These are phyloP conservation scores for Melipona bicolor DNA, from an alignment of 2,888 invertebrate species.

Conservation along the genomic window DNA sequence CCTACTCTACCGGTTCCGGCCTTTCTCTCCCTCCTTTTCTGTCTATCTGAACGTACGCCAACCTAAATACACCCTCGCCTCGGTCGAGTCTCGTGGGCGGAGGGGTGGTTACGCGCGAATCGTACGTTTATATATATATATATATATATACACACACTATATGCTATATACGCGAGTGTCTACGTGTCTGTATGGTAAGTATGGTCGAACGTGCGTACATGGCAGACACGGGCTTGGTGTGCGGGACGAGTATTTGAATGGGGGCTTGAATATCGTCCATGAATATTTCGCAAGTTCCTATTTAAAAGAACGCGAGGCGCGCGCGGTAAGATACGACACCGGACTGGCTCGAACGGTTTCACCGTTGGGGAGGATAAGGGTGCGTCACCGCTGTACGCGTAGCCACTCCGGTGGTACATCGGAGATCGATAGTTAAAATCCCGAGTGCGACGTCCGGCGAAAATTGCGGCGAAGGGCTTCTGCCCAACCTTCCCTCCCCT, in stretches of 20 bases:
- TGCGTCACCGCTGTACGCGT: not conserved
- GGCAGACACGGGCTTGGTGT: conserved; percentile 1
- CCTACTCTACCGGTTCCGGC: not conserved
- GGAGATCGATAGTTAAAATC: not conserved
- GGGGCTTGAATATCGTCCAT: conserved; percentile 77
- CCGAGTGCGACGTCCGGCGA: conserved; percentile 9
- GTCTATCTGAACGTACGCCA: conserved; percentile 60
- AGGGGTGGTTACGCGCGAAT: conserved; percentile 22
- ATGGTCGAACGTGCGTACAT: conserved; percentile 1
- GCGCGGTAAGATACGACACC: conserved; percentile 70
- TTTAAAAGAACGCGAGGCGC: conserved; percentile 71
- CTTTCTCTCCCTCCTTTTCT: conserved; percentile 15
- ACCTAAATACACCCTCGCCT: conserved; percentile 67
- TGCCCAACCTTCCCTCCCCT: too few relatives aligned
- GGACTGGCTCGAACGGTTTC: conserved; percentile 50
- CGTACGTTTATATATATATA: not conserved
- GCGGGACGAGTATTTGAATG: conserved; percentile 71
- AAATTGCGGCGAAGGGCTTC: conserved; percentile 14
- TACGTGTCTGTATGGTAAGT: too few relatives aligned
- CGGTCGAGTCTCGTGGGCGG: conserved; percentile 34
- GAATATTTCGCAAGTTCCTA: conserved; percentile 78
- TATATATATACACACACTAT: too few relatives aligned
- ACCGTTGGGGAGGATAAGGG: conserved; percentile 27
- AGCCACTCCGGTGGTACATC: not conserved
- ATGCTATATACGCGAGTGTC: not conserved